Evolutionary conservation across 2,797 vertebrate species (phyloP), one percentile per base, ranked within the genome.

Genomic region (Chanos chanos): DNA sequence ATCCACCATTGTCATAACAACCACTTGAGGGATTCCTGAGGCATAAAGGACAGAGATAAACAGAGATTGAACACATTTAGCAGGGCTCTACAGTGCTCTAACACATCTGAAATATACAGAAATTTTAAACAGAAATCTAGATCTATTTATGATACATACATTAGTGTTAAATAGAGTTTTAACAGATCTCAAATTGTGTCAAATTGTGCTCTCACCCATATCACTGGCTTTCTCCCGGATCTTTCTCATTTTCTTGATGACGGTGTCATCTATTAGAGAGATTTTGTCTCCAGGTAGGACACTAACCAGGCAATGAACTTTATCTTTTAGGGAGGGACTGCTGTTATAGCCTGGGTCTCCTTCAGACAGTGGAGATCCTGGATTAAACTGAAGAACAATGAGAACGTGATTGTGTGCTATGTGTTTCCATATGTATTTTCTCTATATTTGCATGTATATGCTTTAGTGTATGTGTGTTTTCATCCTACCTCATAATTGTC

Each of bases 221-320:
- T 1, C 9, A 1, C 10, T 33, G 33, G 53, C 45, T 33, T 4
- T 36, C 9, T 24, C 1, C 9, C 27, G 31, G 49, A 60, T 7
- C 4, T 0, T 8, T 3, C 19, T 53, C 5, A 53, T 27, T 60
- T 59, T 60, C 8, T 3, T 1, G 1, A 53, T 15, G 0, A 39
- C 16, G 4, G 40, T 6, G 0, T 6, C 0, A 1, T 7, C 0
- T 31, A 66, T 39, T 3, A 40, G 0, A 19, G 55, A 2, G 21
- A 66, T 7, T 5, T 2, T 45, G 13, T 66, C 33, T 4, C 49
- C 64, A 47, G 40, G 2, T 3, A 54, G 18, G 7, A 47, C 22
- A 18, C 28, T 22, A 12, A 66, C 22, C 15, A 59, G 40, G 18
- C 64, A 59, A 55, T 60, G 56, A 2, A 60, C 60, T 24, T 18